Conservation (phyloP, 2,113 vertebrate genomes). For the Nesoenas mayeri region DNA sequence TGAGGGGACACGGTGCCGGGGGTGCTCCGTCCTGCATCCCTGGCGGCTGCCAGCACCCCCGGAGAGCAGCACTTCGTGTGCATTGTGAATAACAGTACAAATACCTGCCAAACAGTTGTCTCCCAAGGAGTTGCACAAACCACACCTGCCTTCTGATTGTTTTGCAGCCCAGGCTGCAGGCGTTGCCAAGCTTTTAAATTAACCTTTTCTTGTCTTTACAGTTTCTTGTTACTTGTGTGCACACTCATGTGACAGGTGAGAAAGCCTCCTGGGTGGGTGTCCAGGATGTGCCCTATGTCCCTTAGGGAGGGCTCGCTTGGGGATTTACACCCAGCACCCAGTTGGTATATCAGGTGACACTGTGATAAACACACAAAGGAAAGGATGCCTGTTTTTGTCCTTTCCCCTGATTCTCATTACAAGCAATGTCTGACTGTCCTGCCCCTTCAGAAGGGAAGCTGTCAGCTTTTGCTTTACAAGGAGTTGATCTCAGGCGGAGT, state of each 20-base stretch:
- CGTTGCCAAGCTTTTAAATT: not conserved
- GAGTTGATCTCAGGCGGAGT: not conserved
- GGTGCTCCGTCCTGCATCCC: not conserved
- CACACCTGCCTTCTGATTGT: too few relatives aligned
- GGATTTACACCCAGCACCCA: not conserved
- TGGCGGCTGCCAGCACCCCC: not conserved
- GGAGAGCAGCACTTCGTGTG: not conserved
- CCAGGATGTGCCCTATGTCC: fast-evolving
- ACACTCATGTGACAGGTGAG: not conserved
- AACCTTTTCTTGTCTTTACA: not conserved
- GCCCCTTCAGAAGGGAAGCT: not conserved
- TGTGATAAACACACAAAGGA: not conserved
- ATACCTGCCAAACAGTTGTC: not conserved
- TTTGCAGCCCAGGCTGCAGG: not conserved
- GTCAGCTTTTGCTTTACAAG: not conserved
- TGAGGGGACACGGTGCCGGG: not conserved
- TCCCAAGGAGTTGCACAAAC: not conserved
- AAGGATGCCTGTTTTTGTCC: not conserved
- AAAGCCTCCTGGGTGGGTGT: not conserved
- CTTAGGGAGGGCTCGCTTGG: fast-evolving
- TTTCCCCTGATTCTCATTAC: not conserved
- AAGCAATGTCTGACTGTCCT: not conserved
- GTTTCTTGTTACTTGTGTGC: not conserved
- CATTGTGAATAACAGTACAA: not conserved
- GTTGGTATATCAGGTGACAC: fast-evolving